Conservation (phyloP, 2,888 invertebrate genomes). For the Tryphoninae sp. region DNA sequence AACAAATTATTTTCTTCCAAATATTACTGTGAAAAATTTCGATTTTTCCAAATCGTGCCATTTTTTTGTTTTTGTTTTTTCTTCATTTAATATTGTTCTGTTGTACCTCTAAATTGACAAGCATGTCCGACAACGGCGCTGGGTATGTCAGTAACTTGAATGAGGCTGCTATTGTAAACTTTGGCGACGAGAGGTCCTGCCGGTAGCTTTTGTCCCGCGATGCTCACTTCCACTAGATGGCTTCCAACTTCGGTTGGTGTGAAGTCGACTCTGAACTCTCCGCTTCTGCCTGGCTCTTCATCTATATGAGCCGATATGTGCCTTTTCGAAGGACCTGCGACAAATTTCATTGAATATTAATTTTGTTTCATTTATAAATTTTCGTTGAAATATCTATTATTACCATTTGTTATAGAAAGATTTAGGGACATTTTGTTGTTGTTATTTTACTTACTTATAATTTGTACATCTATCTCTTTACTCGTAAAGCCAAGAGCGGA, state of each 20-base stretch:
- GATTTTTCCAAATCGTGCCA: neutral
- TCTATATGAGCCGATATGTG: constrained; percentile 91
- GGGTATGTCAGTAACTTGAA: constrained; percentile 96
- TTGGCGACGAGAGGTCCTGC: constrained; percentile 96
- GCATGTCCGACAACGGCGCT: constrained; percentile 97
- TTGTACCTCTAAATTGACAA: constrained; percentile 95
- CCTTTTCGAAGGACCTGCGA: constrained; percentile 90
- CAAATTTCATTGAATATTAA: constrained; percentile 15
- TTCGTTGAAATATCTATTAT: neutral
- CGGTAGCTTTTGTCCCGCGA: constrained; percentile 94
- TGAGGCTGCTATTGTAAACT: constrained; percentile 96
- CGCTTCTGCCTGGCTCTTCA: constrained; percentile 89
- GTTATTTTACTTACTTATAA: constrained; percentile 82
- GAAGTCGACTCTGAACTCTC: constrained; percentile 95
- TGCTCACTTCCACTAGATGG: constrained; percentile 94
- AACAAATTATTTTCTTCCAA: too few relatives aligned
- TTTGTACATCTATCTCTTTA: constrained; percentile 83
- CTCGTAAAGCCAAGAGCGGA: constrained; percentile 86
- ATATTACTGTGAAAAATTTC: too few relatives aligned
- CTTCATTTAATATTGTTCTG: neutral
- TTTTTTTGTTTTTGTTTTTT: neutral
- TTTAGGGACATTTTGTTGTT: neutral
- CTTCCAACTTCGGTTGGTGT: constrained; percentile 96
- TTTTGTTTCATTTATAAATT: neutral
- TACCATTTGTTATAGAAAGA: neutral